A percentile compares a stretch with the other conserved stretches of the same genome.
Evolutionary conservation across 30 jellyfish, hydroid and myxozoan genomes (phyloP).

Genomic region (Catostylus mosaicus): DNA sequence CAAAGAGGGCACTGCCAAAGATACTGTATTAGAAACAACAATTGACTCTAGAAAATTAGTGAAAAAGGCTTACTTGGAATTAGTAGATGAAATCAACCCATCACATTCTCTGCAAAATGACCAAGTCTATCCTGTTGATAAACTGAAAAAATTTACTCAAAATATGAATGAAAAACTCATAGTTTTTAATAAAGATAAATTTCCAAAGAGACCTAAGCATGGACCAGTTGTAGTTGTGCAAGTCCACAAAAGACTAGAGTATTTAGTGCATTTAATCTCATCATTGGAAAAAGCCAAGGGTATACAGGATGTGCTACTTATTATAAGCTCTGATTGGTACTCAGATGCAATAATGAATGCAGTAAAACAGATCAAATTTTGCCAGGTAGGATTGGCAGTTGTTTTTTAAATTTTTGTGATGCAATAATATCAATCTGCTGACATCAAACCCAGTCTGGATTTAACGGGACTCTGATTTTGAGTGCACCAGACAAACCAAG

Average conservation of each 20-base stretch:
- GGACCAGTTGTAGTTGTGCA: slow-evolving; percentile 87
- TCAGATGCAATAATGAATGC: slow-evolving; percentile 83
- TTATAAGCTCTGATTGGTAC: slow-evolving; percentile 88
- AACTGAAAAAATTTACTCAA: slow-evolving; percentile 59
- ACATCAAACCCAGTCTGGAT: too few species aligned
- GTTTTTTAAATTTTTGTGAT: too few species aligned
- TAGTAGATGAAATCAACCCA: slow-evolving; percentile 49
- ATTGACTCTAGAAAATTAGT: not conserved
- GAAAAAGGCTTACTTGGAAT: slow-evolving; percentile 20
- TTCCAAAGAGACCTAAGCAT: slow-evolving; percentile 60
- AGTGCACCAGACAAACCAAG: too few species aligned
- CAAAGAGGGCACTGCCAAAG: not conserved
- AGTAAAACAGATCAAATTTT: slow-evolving; percentile 72
- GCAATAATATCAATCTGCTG: too few species aligned
- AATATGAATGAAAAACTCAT: slow-evolving; percentile 67
- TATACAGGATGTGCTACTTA: slow-evolving; percentile 63
- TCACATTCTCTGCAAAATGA: slow-evolving; percentile 53
- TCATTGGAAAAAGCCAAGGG: slow-evolving; percentile 85
- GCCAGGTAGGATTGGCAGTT: slow-evolving; percentile 82
- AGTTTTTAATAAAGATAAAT: slow-evolving; percentile 59
- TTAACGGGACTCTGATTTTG: too few species aligned
- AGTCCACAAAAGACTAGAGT: slow-evolving; percentile 90
- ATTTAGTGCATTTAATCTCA: slow-evolving; percentile 73
- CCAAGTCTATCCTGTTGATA: slow-evolving; percentile 37
- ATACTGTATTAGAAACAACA: too few species aligned